Evolutionary conservation across 1,140 invertebrate species (phyloP), one percentile per base, ranked within the genome.

Genomic region (Drosophila bifasciata): DNA sequence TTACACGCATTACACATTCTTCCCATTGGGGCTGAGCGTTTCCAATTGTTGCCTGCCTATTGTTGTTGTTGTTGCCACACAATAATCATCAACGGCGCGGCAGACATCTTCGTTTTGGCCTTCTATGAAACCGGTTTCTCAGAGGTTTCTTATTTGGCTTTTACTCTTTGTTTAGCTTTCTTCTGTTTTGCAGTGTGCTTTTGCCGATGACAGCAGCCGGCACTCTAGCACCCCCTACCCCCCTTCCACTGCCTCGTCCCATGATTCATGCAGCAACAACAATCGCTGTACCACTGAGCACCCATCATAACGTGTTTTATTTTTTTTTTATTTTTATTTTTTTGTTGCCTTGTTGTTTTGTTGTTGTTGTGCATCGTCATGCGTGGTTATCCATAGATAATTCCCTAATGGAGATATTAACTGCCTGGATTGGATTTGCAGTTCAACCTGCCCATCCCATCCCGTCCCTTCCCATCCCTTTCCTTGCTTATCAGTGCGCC

Each of bases 51-150:
- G 32, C 32, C 32, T 13, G 32, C 57, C 51, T 55, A 80, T 86
- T 69, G 59, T 56, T 55, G 64, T 67, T 40, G 16, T 49, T 69
- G 52, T 36, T 36, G 32, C 32, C 32, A 13, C 32, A 36, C 32
- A 36, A 13, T 36, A 36, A 13, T 80, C 56, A 77, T 53, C 45
- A 73, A 39, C 32, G 44, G 48, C 46, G 50, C 46, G 39, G 50
- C 32, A 56, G 52, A 56, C 36, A 43, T 69, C 64, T 68, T 76
- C 73, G 36, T 61, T 45, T 77, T 64, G 81, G 81, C 81, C 81
- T 86, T 86, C 81, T 86, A 63, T 66, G 45, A 88, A 88, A 88
- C 84, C 84, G 76, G 83, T 88, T 88, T 88, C 74, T 5, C 32
- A 79, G 73, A 85, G 69, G 63, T 88, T 86, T 86, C 68, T 78